phyloP scores from a whole-genome alignment of 2,888 invertebrate species.

The Itoplectis maculator region DNA sequence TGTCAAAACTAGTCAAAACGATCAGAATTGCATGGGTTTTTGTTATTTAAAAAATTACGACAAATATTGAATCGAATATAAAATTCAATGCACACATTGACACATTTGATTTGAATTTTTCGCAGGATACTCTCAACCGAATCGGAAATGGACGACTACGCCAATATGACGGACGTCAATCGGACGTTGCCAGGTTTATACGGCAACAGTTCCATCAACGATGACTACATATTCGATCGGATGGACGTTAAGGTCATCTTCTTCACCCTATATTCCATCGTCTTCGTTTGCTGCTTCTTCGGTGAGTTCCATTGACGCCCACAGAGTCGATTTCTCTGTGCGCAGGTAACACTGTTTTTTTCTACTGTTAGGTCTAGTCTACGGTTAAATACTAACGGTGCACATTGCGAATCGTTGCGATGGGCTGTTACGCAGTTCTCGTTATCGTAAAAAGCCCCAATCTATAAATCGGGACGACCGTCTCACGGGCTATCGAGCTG shows the following conservation, averaged over 20 bases:
- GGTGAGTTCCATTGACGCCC: constrained; percentile 87
- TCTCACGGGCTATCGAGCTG: constrained; percentile 24
- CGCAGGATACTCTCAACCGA: constrained; percentile 44
- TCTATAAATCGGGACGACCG: constrained; percentile 7
- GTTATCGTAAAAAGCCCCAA: constrained; percentile 13
- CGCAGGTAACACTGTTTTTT: background rate
- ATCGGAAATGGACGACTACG: constrained; percentile 57
- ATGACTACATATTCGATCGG: constrained; percentile 91
- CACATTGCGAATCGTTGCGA: background rate
- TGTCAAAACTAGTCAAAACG: no score
- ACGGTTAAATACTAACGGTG: background rate
- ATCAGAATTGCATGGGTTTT: no score
- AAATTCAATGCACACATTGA: background rate
- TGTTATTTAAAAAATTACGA: no score
- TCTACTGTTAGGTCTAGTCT: background rate
- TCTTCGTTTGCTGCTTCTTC: constrained; percentile 93
- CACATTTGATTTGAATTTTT: constrained; percentile 48
- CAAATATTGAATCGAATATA: background rate
- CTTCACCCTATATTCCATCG: constrained; percentile 91
- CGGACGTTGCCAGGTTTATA: constrained; percentile 57
- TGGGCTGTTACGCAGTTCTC: background rate
- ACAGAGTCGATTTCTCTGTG: background rate
- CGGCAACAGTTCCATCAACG: constrained; percentile 75
- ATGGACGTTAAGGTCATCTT: constrained; percentile 90
- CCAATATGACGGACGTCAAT: constrained; percentile 67